Conservation (phyloP, 2,888 invertebrate genomes). For the Drosophila kanekoi region DNA sequence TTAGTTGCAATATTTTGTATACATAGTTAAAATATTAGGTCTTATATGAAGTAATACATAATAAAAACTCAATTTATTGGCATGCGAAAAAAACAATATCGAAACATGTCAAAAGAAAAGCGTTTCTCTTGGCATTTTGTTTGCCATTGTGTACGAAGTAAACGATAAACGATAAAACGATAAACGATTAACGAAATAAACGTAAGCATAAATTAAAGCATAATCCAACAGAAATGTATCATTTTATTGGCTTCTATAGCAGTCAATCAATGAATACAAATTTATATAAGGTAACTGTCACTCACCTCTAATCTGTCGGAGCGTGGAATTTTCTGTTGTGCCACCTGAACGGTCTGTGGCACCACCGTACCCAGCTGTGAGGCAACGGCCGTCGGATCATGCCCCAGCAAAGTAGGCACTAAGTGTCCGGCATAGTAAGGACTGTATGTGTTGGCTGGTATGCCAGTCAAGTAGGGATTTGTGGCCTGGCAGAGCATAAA, state of each 20-base stretch:
- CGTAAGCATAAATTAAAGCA: conserved; percentile 63
- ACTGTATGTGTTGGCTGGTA: conserved; percentile 96
- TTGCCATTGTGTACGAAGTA: conserved; percentile 36
- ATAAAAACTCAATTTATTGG: conserved; percentile 24
- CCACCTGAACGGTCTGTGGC: conserved; percentile 94
- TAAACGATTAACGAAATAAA: conserved; percentile 52
- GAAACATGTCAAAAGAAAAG: conserved; percentile 44
- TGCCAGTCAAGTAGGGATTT: conserved; percentile 96
- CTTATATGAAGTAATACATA: conserved; percentile 57
- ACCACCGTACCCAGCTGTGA: conserved; percentile 92
- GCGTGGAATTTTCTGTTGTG: conserved; percentile 97
- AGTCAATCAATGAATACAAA: conserved; percentile 45
- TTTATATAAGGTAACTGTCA: conserved; percentile 53
- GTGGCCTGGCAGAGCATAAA: conserved; percentile 88
- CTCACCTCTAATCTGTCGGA: conserved; percentile 98
- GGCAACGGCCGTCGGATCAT: conserved; percentile 92
- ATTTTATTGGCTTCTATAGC: conserved; percentile 47
- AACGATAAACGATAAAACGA: conserved; percentile 28
- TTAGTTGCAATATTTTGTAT: conserved; percentile 65
- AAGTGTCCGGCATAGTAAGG: conserved; percentile 95
- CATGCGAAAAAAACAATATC: conserved; percentile 59
- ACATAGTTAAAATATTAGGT: conserved; percentile 68
- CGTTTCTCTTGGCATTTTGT: conserved; percentile 34
- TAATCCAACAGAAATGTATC: conserved; percentile 45
- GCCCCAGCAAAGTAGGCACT: conserved; percentile 95